Evolutionary conservation across 2,797 vertebrate genomes (phyloP), one percentile per base, ranked within the genome.

Genomic region (Zalophus californianus): DNA sequence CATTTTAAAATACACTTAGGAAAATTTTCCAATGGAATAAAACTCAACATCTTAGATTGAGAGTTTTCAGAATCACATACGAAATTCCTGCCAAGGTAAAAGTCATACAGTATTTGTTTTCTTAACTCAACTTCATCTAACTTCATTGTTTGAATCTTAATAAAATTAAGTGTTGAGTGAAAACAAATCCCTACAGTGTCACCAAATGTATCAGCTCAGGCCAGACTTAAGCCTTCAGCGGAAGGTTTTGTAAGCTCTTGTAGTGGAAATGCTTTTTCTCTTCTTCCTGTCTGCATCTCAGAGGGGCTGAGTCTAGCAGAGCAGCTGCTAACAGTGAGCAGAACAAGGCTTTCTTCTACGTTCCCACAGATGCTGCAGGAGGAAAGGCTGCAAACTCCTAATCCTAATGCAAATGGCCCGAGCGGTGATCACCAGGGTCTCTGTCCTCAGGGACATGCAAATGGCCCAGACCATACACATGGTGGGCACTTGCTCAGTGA

Each of bases 111-210:
- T 52, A 64, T 88, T 97, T 92, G 54, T 93, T 96, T 96, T 84
- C 80, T 73, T 93, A 94, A 95, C 75, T 94, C 89, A 54, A 70
- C 7, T 1, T 93, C 90, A 94, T 82, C 78, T 64, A 73, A 89
- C 93, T 93, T 91, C 77, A 95, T 96, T 92, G 90, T 92, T 97
- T 35, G 86, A 56, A 89, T 80, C 96, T 97, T 98, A 95, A 96
- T 96, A 96, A 98, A 97, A 97, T 97, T 94, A 95, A 89, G 80
- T 93, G 94, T 83, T 96, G 95, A 97, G 95, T 97, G 96, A 84
- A 95, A 97, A 92, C 91, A 93, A 97, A 97, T 94, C 91, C 89
- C 92, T 58, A 14, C 90, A 64, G 93, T 97, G 93, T 94, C 97
- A 98, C 93, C 90, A 97, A 97, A 96, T 96, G 72, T 84, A 97